phyloP scores from a whole-genome alignment of 1,140 invertebrate genomes.

The Trachymyrmex cornetzi region DNA sequence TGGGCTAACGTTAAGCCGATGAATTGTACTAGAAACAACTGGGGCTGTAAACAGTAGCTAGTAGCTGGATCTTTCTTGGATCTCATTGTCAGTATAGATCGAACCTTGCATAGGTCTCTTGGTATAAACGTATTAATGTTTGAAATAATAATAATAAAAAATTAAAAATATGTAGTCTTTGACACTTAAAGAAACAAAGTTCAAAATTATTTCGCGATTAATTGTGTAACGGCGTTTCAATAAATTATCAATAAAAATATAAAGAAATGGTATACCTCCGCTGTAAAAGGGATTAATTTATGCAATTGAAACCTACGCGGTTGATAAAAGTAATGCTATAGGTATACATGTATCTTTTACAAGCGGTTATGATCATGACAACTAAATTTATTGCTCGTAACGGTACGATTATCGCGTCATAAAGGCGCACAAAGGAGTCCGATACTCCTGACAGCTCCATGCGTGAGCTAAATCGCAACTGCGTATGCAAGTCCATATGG shows the following conservation, averaged over 20 bases:
- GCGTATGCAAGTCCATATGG: slow-evolving; percentile 53
- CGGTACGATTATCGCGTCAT: slow-evolving; percentile 55
- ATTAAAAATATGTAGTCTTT: no score
- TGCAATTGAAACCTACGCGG: slow-evolving; percentile 14
- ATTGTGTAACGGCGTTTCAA: background rate
- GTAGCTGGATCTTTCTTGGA: no score
- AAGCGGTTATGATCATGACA: slow-evolving; percentile 44
- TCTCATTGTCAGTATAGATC: no score
- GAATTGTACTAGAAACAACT: no score
- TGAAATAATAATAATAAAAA: no score
- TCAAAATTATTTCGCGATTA: background rate
- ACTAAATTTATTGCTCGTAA: slow-evolving; percentile 58
- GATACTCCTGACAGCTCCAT: slow-evolving; percentile 49
- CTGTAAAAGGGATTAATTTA: slow-evolving; percentile 31
- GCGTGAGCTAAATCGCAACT: slow-evolving; percentile 54
- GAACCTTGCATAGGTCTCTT: no score
- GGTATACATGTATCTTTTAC: slow-evolving; percentile 33
- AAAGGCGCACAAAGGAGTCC: slow-evolving; percentile 55
- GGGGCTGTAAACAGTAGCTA: no score
- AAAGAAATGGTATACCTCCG: slow-evolving; percentile 1
- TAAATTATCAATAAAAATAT: background rate
- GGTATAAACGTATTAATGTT: no score
- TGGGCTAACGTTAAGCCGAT: no score
- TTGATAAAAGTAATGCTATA: slow-evolving; percentile 24
- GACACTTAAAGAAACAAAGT: no score